Conservation (phyloP, 2,888 invertebrate genomes). For the Stenodera caucasica region DNA sequence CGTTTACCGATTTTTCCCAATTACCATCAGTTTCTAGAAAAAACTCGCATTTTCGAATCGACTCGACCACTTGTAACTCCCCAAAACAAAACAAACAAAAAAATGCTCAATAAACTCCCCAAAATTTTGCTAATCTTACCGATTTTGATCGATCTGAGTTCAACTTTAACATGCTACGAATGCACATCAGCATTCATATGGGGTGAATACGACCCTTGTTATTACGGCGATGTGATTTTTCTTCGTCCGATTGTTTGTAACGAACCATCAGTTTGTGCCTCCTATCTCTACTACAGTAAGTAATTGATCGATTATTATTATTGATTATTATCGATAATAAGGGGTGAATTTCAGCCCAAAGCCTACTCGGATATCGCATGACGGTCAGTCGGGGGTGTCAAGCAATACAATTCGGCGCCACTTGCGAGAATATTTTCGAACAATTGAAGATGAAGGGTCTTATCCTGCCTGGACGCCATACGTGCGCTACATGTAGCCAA, state of each 20-base stretch:
- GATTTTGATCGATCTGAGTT: not conserved
- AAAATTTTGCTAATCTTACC: not conserved
- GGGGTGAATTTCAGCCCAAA: slow-evolving; percentile 7
- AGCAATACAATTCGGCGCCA: slow-evolving; percentile 42
- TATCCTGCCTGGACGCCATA: slow-evolving; percentile 44
- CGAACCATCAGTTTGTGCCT: slow-evolving; percentile 46
- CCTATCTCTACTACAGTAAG: slow-evolving; percentile 45
- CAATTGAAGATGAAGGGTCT: slow-evolving; percentile 38
- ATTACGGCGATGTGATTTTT: slow-evolving; percentile 39
- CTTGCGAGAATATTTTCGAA: slow-evolving; percentile 47
- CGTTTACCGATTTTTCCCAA: not conserved
- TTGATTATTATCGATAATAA: not conserved
- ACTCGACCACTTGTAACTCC: too few relatives aligned
- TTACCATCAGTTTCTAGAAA: too few relatives aligned
- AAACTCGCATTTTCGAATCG: too few relatives aligned
- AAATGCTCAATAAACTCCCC: too few relatives aligned
- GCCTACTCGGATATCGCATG: slow-evolving; percentile 11
- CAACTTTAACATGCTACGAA: slow-evolving; percentile 35
- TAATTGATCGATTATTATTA: not conserved
- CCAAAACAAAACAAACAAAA: too few relatives aligned
- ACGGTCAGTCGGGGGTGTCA: slow-evolving; percentile 46
- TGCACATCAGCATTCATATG: slow-evolving; percentile 37
- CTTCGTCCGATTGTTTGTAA: slow-evolving; percentile 40
- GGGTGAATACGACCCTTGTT: slow-evolving; percentile 38
- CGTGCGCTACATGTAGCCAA: slow-evolving; percentile 44